Evolutionary conservation across 1,140 invertebrate species (phyloP), one percentile per base, ranked within the genome.

Genomic region (Campoletis sonorensis): DNA sequence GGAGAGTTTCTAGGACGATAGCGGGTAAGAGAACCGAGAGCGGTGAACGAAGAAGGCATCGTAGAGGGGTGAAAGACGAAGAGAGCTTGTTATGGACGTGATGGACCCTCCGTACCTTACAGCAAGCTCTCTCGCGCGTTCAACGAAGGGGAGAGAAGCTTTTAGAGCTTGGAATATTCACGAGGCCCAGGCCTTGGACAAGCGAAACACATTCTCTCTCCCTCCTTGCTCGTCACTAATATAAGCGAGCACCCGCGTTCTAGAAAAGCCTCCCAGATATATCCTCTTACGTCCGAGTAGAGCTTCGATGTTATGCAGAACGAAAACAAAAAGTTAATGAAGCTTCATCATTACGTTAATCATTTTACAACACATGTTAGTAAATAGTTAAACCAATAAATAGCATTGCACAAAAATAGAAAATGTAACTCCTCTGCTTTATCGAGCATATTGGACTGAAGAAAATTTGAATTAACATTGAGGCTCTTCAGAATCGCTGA

Each of bases 141-240:
- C 30, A 70, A 33, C 18, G 18, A 79, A 80, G 79, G 79, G 61
- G 79, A 81, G 82, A 85, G 82, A 85, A 85, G 84, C 84, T 85
- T 85, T 85, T 85, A 85, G 83, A 85, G 82, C 83, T 82, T 85
- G 81, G 84, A 85, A 85, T 85, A 85, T 85, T 85, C 84, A 85
- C 81, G 84, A 85, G 80, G 67, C 67, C 67, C 80, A 79, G 85
- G 85, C 87, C 88, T 90, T 88, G 90, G 90, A 91, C 90, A 91
- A 90, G 90, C 89, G 89, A 90, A 90, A 90, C 87, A 90, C 88
- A 89, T 90, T 81, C 82, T 45, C 89, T 83, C 45, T 80, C 40
- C 54, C 33, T 71, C 61, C 51, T 45, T 54, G 61, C 45, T 51
- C 76, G 79, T 85, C 64, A 37, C 11, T 54, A 75, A 67, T 68